Percentiles rank a stretch among this genome's conserved stretches.
These are phyloP conservation scores for Leptarthrus brevirostris DNA, from an alignment of 2,888 invertebrate species.

Conservation along the genomic window DNA sequence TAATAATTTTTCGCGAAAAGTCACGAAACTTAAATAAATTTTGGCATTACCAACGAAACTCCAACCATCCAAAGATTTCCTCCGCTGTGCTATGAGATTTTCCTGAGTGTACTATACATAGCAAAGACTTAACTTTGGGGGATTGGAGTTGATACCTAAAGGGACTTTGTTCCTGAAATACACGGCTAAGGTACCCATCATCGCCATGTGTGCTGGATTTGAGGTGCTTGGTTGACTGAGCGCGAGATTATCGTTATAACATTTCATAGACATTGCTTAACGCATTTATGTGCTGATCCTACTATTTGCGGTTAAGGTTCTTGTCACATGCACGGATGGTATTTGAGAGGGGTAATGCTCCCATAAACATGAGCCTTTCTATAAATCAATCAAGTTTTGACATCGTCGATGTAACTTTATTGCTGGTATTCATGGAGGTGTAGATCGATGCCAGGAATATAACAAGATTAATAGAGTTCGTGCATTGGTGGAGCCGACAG, in stretches of 20 bases:
- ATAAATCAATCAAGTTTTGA: constrained; percentile 35
- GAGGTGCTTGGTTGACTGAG: not conserved
- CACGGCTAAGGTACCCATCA: constrained; percentile 17
- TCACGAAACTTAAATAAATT: constrained; percentile 41
- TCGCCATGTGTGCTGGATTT: constrained; percentile 11
- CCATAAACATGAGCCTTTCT: not conserved
- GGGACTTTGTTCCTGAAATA: constrained; percentile 6
- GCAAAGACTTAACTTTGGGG: not conserved
- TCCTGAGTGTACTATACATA: not conserved
- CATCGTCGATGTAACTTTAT: constrained; percentile 23
- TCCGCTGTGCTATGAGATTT: not conserved
- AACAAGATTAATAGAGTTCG: constrained; percentile 34
- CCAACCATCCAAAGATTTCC: not conserved
- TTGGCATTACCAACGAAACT: not conserved
- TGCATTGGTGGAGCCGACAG: constrained; percentile 22
- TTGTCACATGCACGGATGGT: not conserved
- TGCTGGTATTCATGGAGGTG: constrained; percentile 30
- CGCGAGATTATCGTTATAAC: not conserved
- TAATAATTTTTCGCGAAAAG: constrained; percentile 29
- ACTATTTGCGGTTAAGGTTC: not conserved
- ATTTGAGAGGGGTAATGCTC: not conserved
- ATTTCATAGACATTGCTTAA: not conserved
- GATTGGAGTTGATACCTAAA: not conserved
- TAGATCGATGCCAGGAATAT: constrained; percentile 18
- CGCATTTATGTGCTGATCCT: not conserved